phyloP scores from a whole-genome alignment of 2,888 invertebrate species.

The Imbricaverruca yamaguchii region DNA sequence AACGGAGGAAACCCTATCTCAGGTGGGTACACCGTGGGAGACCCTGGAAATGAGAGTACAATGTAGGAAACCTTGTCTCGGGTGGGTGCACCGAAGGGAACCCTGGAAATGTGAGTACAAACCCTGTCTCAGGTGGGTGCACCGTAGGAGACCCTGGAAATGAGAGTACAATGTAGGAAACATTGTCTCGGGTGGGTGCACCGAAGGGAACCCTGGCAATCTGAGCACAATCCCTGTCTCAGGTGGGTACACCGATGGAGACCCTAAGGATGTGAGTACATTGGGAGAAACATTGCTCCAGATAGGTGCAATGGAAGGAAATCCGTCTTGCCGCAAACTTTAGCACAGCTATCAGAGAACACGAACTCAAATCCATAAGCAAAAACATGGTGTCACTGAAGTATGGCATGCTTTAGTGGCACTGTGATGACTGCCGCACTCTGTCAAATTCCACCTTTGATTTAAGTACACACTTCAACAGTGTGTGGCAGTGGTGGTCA shows the following conservation, averaged over 20 bases:
- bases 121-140: conserved; percentile 62
- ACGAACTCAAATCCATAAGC: no score
- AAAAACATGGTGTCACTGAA: no score
- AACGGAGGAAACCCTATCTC: conserved; percentile 91
- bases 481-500: no score
- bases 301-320: conserved; percentile 34
- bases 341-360: no score
- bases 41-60: conserved; percentile 49
- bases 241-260: conserved; percentile 34
- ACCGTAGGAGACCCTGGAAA: neutral
- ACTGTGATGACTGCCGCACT: no score
- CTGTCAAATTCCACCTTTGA: no score
- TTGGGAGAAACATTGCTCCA: conserved; percentile 88
- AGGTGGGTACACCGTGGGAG: conserved; percentile 34
- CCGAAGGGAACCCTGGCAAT: neutral
- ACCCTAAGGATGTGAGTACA: conserved; percentile 49
- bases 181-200: conserved; percentile 59
- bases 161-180: conserved; percentile 76
- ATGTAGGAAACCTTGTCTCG: conserved; percentile 88
- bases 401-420: no score
- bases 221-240: conserved; percentile 70
- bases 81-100: conserved; percentile 34
- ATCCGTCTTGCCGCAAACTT: no score
- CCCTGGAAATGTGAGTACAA: conserved; percentile 47
- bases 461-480: no score